Base-by-base conservation (phyloP, 1,140 invertebrate species). In the Saccostrea cuccullata region DNA sequence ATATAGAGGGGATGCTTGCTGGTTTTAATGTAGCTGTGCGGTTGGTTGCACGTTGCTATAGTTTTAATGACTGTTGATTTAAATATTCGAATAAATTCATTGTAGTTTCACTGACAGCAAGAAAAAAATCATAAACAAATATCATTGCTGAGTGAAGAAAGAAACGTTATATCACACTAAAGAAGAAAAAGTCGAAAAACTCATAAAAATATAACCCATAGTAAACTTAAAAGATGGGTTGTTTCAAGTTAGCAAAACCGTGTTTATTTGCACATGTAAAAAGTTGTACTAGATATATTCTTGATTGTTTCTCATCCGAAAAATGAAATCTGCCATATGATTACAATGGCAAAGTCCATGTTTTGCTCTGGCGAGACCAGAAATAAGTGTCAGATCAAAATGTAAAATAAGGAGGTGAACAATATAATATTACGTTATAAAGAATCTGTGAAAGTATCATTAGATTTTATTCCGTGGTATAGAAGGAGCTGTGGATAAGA, bases 31-130 rank as follows among this genome's bases (percentile, higher is more conserved):
- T 36, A 2, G 70, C 70, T 26, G 30, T 26, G 70, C 70, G 70
- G 70, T 77, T 77, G 70, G 70, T 77, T 77, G 70, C 70, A 77
- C 70, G 70, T 77, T 77, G 70, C 70, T 77, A 77, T 77, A 77
- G 70, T 77, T 77, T 77, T 77, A 77, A 77, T 26, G 70, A 77
- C 70, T 77, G 70, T 77, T 23, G 70, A 77, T 77, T 77, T 77
- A 77, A 77, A 77, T 30, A 77, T 77, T 77, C 70, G 70, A 30
- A 77, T 77, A 77, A 77, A 77, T 30, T 77, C 70, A 77, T 77
- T 36, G 70, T 77, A 77, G 70, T 77, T 23, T 77, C 12, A 77
- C 26, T 77, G 70, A 77, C 70, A 77, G 30, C 70, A 77, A 77
- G 9, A 36, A 36, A 36, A 73, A 23, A 73, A n/a, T 23, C 67